A percentile compares a stretch with the other conserved stretches of the same genome.
phyloP scores from a whole-genome alignment of 2,113 vertebrate species.

The Merops nubicus region DNA sequence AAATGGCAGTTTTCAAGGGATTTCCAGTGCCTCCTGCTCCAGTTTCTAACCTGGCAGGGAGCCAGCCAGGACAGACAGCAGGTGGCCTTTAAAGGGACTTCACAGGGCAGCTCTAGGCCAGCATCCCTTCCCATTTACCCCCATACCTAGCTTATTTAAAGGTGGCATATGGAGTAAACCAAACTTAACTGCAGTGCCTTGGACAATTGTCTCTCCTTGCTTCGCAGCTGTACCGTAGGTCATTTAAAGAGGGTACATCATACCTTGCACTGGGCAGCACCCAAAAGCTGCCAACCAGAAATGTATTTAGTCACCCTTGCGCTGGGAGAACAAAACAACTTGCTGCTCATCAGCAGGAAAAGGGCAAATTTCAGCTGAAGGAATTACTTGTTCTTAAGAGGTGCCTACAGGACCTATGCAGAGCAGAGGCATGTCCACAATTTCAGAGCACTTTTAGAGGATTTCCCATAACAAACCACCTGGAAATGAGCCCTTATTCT shows the following conservation, averaged over 20 bases:
- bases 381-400: neutral
- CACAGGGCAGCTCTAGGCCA: neutral
- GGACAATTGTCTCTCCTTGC: neutral
- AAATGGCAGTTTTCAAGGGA: conserved; percentile 57
- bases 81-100: conserved; percentile 38
- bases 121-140: neutral
- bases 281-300: neutral
- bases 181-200: neutral
- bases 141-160: neutral
- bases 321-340: neutral
- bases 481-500: neutral
- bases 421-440: neutral
- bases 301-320: neutral
- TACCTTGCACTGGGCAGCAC: neutral
- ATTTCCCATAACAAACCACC: neutral
- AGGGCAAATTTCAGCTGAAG: neutral
- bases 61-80: conserved; percentile 20
- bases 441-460: neutral
- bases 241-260: neutral
- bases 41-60: conserved; percentile 52
- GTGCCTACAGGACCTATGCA: neutral
- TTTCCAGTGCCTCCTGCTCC: conserved; percentile 56
- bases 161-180: neutral
- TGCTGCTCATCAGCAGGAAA: neutral
- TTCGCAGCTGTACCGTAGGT: neutral